A percentile compares a stretch with the other conserved stretches of the same genome.
phyloP scores from a whole-genome alignment of 1,140 invertebrate species.

The Gonatopus flavifemur region DNA sequence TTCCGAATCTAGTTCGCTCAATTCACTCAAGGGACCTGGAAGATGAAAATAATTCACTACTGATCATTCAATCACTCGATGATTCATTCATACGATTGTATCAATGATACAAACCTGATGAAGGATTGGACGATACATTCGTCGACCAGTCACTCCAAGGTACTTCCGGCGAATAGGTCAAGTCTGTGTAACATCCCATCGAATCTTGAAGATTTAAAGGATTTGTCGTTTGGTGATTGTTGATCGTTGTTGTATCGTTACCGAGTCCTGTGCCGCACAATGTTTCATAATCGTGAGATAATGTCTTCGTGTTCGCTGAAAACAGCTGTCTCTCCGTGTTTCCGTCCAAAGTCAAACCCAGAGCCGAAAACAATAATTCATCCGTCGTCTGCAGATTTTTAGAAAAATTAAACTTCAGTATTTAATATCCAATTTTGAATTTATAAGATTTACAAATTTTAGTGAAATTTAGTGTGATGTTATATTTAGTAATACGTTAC shows the following conservation, averaged over 20 bases:
- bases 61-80: no score
- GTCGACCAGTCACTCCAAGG: slow-evolving; percentile 48
- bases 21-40: slow-evolving; percentile 40
- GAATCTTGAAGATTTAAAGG: slow-evolving; percentile 3
- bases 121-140: slow-evolving; percentile 24
- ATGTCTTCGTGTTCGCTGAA: slow-evolving; percentile 19
- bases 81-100: no score
- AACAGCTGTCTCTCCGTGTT: slow-evolving; percentile 29
- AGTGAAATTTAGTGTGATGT: no score
- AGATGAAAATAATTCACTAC: background rate
- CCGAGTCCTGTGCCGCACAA: slow-evolving; percentile 32
- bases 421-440: background rate
- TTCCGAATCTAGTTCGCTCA: slow-evolving; percentile 47
- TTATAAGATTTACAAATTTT: no score
- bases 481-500: no score
- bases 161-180: slow-evolving; percentile 42
- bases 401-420: background rate
- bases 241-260: slow-evolving; percentile 36
- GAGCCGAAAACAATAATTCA: slow-evolving; percentile 50
- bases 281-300: slow-evolving; percentile 41
- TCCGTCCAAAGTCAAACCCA: slow-evolving; percentile 44
- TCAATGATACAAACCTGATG: slow-evolving; percentile 20
- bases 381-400: slow-evolving; percentile 46
- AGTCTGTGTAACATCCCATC: slow-evolving; percentile 45
- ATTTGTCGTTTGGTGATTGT: slow-evolving; percentile 27